These are phyloP conservation scores for Biston betularia DNA, from an alignment of 2,888 invertebrate species.

Conservation along the genomic window DNA sequence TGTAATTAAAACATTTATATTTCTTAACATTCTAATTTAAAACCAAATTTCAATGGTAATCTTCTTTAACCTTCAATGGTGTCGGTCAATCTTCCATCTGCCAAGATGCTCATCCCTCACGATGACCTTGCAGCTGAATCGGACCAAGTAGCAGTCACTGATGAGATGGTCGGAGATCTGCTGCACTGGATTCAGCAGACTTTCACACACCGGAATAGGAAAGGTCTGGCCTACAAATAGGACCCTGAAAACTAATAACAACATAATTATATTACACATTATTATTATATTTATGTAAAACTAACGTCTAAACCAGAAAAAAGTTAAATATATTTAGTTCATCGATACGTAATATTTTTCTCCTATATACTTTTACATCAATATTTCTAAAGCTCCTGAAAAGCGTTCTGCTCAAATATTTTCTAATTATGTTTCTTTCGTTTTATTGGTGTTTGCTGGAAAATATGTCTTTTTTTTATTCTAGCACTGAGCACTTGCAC, in stretches of 20 bases:
- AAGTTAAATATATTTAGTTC: background rate
- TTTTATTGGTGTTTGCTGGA: conserved; percentile 12
- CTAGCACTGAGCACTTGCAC: conserved; percentile 47
- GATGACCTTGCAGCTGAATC: conserved; percentile 77
- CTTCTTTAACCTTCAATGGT: conserved; percentile 33
- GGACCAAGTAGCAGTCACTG: conserved; percentile 85
- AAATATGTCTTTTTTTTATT: conserved; percentile 5
- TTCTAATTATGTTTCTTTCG: background rate
- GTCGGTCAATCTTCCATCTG: conserved; percentile 52
- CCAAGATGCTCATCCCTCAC: conserved; percentile 57
- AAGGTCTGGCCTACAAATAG: conserved; percentile 69
- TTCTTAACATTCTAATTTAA: conserved; percentile 12
- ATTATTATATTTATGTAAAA: background rate
- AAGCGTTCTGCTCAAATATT: conserved; percentile 6
- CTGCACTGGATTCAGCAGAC: conserved; percentile 91
- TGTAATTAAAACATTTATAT: background rate
- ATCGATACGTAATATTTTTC: background rate
- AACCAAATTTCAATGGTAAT: background rate
- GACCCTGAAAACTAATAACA: conserved; percentile 28
- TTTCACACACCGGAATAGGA: conserved; percentile 86
- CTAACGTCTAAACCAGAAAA: background rate
- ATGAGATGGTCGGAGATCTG: conserved; percentile 91
- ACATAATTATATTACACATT: background rate
- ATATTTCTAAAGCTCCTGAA: conserved; percentile 4
- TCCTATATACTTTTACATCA: background rate